These are phyloP conservation scores for Etheostoma cragini DNA, from an alignment of 2,113 vertebrate species.

Conservation along the genomic window DNA sequence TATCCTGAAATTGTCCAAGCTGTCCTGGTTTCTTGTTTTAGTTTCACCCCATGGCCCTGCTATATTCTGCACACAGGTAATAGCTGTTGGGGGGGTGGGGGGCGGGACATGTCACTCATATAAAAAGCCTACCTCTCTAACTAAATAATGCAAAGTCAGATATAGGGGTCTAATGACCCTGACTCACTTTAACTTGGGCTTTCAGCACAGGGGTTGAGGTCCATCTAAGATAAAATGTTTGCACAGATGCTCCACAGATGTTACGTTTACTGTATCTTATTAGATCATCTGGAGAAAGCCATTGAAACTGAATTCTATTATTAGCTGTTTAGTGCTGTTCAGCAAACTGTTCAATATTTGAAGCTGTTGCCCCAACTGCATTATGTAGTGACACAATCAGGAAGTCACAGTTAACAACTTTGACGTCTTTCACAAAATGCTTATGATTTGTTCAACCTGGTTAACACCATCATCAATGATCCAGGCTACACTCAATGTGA, in stretches of 20 bases:
- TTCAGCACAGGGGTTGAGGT: conserved; percentile 13
- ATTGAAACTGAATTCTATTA: neutral
- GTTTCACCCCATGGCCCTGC: conserved; percentile 13
- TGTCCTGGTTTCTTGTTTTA: conserved; percentile 32
- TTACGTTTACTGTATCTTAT: neutral
- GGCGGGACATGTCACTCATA: neutral
- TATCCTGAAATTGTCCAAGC: conserved; percentile 24
- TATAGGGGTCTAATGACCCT: conserved; percentile 12
- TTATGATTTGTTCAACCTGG: neutral
- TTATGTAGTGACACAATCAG: conserved; percentile 1
- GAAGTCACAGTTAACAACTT: conserved; percentile 17
- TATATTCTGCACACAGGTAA: conserved; percentile 8
- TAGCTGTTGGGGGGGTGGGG: conserved; percentile 8
- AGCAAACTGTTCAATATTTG: neutral
- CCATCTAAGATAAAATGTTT: neutral
- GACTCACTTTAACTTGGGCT: conserved; percentile 23
- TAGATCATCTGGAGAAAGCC: neutral
- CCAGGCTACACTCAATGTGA: neutral
- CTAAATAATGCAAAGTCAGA: conserved; percentile 54
- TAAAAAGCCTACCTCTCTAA: conserved; percentile 13
- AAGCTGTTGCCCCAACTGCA: conserved; percentile 18
- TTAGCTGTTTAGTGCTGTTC: neutral
- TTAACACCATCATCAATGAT: conserved; percentile 20
- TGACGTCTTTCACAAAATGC: conserved; percentile 5
- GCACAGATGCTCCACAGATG: neutral